phyloP scores from a whole-genome alignment of 2,888 invertebrate species.

The Agonum fuliginosum region DNA sequence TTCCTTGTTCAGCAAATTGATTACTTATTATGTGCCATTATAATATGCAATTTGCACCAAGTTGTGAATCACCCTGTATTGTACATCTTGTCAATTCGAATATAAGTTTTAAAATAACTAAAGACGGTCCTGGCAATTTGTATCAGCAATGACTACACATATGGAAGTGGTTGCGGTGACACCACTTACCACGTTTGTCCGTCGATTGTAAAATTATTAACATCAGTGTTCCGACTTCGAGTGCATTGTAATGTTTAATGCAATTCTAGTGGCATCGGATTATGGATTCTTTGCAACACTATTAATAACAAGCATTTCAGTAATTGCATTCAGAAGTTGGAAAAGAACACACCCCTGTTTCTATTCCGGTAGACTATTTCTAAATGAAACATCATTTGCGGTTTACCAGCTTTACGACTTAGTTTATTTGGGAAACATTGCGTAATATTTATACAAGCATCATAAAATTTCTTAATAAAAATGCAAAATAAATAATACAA shows the following conservation, averaged over 20 bases:
- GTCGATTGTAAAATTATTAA: neutral
- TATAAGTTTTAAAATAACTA: too few species aligned
- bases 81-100: too few species aligned
- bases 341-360: neutral
- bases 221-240: neutral
- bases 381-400: neutral
- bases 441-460: neutral
- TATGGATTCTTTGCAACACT: slow-evolving; percentile 9
- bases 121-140: too few species aligned
- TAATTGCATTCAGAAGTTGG: slow-evolving; percentile 7
- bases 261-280: slow-evolving; percentile 3
- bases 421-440: slow-evolving; percentile 12
- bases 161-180: neutral
- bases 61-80: too few species aligned
- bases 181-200: neutral
- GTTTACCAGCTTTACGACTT: neutral
- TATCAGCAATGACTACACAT: too few species aligned
- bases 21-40: too few species aligned
- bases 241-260: neutral
- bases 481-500: neutral
- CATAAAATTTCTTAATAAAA: slow-evolving; percentile 33
- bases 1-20: too few species aligned
- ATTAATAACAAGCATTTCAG: slow-evolving; percentile 27
- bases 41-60: too few species aligned
- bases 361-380: neutral